Base-by-base conservation (phyloP, 2,888 invertebrate species). In the Drosophila seclusa region DNA sequence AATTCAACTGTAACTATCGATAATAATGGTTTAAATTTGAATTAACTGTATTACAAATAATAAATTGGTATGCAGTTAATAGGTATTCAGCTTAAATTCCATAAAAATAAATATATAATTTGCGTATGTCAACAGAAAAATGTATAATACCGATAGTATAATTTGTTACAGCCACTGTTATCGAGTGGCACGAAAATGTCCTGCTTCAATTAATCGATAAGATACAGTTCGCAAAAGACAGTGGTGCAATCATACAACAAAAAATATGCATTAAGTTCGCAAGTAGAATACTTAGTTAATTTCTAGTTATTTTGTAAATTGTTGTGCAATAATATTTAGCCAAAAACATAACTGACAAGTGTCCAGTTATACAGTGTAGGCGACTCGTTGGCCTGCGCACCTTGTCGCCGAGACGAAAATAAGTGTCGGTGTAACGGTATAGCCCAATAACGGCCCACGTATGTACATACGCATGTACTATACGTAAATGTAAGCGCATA, bases 321-420 rank as follows among this genome's bases (percentile, higher is more conserved):
- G 74, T 65, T 86, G 87, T 87, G 90, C 89, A 87, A 87, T 90
- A 86, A 76, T 75, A 68, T 48, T 73, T 84, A 89, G 89, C 82
- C 68, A 82, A 87, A 79, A 72, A 45, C 2, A 64, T 73, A 69
- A 40, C 59, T 65, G 71, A 31, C 57, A 36, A 62, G 31, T 38
- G 50, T 49, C 36, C 52, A 67, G 68, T 63, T 62, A 63, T 79
- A 61, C 62, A 49, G 76, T 69, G 11, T 36, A 53, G 11, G 65
- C 42, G n/a, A 24, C 29, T 73, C 45, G 52, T 50, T 53, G 40
- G 48, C 13, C 34, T 57, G 72, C 61, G 67, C 50, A 54, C 52
- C 50, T 29, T 49, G 45, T 34, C 24, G 31, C 42, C 42, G 50
- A 29, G 48, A 48, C 50, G 49, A 42, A 71, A 63, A 50, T 36